Evolutionary conservation across 1,140 invertebrate species (phyloP), one percentile per base, ranked within the genome.

Genomic region (Ylistrum balloti): DNA sequence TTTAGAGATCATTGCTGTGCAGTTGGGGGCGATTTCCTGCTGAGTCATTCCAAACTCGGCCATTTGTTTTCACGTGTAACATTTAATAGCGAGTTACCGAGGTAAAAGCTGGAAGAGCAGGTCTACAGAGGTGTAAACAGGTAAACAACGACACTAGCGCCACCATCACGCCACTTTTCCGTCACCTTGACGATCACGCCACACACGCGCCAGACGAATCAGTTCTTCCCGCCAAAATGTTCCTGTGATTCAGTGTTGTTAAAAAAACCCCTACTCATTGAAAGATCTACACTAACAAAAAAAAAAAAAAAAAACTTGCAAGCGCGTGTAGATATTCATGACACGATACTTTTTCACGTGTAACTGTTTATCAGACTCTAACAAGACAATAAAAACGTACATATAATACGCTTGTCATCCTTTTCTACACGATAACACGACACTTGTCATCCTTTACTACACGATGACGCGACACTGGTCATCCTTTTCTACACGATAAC

Each of bases 131-230:
- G 56, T 74, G 56, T 74, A 74, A 74, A 74, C 56, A 74, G 22
- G 56, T 74, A 74, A 74, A 74, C 56, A 74, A 74, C 56, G 22
- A 74, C 56, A 74, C 56, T 74, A 74, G 56, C 56, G 56, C n/a
- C 56, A 74, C 56, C 56, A 74, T 74, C 56, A 74, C 56, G 56
- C 56, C 56, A 74, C 56, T 22, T 74, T 74, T 74, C 56, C 56
- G 56, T 74, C 56, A 74, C 56, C 56, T n/a, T 74, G 56, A 74
- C 56, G 56, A 74, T 74, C 56, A 74, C 56, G 56, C 56, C 56
- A 74, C 56, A 17, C 56, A 1, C 56, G 56, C 56, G 56, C 56
- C 56, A 74, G 56, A 74, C 56, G 56, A n/a, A 28, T n/a, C 56
- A 74, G 56, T 74, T 22, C 28, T 74, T 74, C 56, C 56, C 56